Base-by-base conservation (phyloP, 2,797 vertebrate genomes). In the Valencia hispanica region DNA sequence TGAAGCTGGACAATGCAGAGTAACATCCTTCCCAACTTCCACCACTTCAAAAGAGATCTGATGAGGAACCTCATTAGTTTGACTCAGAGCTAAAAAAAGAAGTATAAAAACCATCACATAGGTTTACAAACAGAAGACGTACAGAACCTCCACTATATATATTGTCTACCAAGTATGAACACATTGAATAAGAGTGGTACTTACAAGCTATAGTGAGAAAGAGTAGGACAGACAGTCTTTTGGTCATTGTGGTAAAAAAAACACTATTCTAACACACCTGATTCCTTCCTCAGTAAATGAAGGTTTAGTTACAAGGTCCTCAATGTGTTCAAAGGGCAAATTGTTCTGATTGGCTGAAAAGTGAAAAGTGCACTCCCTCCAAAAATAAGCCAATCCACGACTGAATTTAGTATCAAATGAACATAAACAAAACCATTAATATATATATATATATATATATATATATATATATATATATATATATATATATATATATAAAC, bases 331-430 rank as follows among this genome's bases (percentile, higher is more conserved):
- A 14, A 45, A 25, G n/a, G 36, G 0, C 50, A 74, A 74, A 76
- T 45, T n/a, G 25, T 17, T 5, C 0, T 81, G 79, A 79, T 79
- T 82, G 83, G 83, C 68, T 85, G 48, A 76, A 43, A 39, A 0
- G 3, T 17, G 47, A 5, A 59, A 51, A 55, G 65, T 41, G 10
- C 14, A 55, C 69, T 57, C 74, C 77, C 30, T 65, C 61, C 7
- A 15, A 8, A 43, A 30, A 65, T 39, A 65, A 12, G 34, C 20
- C 61, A 65, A 65, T 65, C 10, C 5, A 11, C 39, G 61, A 39
- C 11, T 65, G 34, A 65, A 65, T 39, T 39, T 22, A 18, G 30
- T 65, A 18, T n/a, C n/a, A n/a, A n/a, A n/a, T n/a, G n/a, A n/a
- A n/a, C n/a, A n/a, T n/a, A n/a, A n/a, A n/a, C n/a, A n/a, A n/a